Evolutionary conservation across 2,888 invertebrate species (phyloP), one percentile per base, ranked within the genome.

Genomic region (Hirtodrosophila histrioides): DNA sequence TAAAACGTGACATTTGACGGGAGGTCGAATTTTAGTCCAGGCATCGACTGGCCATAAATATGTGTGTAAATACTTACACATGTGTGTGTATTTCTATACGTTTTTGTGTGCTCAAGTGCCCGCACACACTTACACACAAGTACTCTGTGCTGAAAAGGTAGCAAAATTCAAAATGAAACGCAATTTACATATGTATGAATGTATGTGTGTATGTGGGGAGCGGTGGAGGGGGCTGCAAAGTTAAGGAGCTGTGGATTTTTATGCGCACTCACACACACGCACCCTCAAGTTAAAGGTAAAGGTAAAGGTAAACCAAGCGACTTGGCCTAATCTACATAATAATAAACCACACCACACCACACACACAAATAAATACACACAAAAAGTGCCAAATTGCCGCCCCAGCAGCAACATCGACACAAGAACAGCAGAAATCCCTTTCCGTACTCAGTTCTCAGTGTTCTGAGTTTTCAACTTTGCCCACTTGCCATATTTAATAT

Each of bases 1-100:
- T 88, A 78, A 84, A 88, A 86, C 87, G 87, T 85, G 84, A 88
- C 88, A 88, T 78, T 86, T 82, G 79, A 70, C 62, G 73, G 55
- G 53, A 66, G 67, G 61, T 76, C 54, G 70, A 82, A 62, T 66
- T 73, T 48, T 50, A 67, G 71, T 49, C 64, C 65, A 68, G 61
- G 58, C 69, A 86, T 72, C 68, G 77, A 71, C 66, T 70, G 65
- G 9, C 70, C 75, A 63, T 68, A 78, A 70, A 82, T 55, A 43
- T 49, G 10, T 50, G 27, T 33, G 41, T 43, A 36, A 17, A 11
- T 39, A 17, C 7, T 11, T 8, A 36, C 33, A 41, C 12, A 11
- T 33, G 54, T 62, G 29, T 51, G 37, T 45, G 56, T 56, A 35
- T 64, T 51, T 37, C 37, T 53, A 35, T 39, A 10, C 36, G 27